Base-by-base conservation (phyloP, 1,140 invertebrate species). In the Drosophila athabasca region DNA sequence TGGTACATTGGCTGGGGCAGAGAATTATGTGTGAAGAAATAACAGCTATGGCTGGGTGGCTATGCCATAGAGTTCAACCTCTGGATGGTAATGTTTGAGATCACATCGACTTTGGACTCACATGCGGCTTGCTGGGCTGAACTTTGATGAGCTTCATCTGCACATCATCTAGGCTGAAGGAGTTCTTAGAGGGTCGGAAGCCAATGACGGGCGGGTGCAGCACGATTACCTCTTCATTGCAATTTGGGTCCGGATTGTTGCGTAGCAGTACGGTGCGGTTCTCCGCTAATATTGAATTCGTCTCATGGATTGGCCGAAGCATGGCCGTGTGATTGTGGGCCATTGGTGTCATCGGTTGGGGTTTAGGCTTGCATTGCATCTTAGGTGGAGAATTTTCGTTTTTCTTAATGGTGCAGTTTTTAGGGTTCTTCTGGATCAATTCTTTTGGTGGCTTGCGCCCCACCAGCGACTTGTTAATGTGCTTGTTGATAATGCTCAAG, bases 121-220 rank as follows among this genome's bases (percentile, higher is more conserved):
- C 8, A 39, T 7, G 11, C 22, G 15, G 9, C 8, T n/a, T 9
- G 22, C 22, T n/a, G 22, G 3, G n/a, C 6, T 19, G 11, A 9
- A 66, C 71, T 46, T 11, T 22, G n/a, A 59, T 35, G 13, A 29
- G 44, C 11, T 62, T 35, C 24, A 59, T 11, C 7, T 79, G 45
- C 6, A 48, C 26, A 2, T 65, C 45, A 13, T 53, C 46, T 6
- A 43, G 41, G 43, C 15, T n/a, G 41, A 73, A 43, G 8, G 78
- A 87, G 51, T 87, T 35, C n/a, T 62, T 85, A 1, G 82, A 87
- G 3, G 69, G 39, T 3, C 66, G 62, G 35, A 87, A 88, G 24
- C 17, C 55, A 2, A 52, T 9, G 3, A 17, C 43, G 6, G 82
- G 78, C 0, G 82, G 74, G 58, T 79, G 69, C 15, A 88, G 44